phyloP scores from a whole-genome alignment of 2,113 vertebrate species.

The Phainopepla nitens region DNA sequence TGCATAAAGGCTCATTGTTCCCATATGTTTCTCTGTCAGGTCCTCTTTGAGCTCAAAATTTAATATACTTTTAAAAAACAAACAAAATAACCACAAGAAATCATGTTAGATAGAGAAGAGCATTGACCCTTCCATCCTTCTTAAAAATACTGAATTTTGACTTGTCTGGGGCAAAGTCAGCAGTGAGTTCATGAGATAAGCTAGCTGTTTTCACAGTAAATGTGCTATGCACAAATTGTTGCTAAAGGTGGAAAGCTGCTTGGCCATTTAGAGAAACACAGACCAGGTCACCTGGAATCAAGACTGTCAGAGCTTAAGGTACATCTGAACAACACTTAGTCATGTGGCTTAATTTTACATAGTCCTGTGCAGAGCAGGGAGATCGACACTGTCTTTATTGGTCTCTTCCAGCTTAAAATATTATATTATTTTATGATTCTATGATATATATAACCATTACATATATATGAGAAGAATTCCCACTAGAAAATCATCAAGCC shows the following conservation, averaged over 20 bases:
- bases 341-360: background rate
- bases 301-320: background rate
- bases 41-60: background rate
- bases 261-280: background rate
- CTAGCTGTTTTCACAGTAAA: background rate
- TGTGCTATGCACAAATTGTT: background rate
- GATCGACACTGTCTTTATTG: rapidly evolving
- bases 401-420: background rate
- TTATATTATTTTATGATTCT: background rate
- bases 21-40: background rate
- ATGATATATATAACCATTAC: background rate
- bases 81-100: background rate
- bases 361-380: background rate
- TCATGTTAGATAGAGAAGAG: background rate
- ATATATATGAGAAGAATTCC: background rate
- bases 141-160: background rate
- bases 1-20: background rate
- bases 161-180: background rate
- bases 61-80: background rate
- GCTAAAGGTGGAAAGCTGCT: background rate
- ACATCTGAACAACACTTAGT: background rate
- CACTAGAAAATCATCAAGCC: background rate
- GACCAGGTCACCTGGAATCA: background rate
- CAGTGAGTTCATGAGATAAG: background rate
- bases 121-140: background rate